These are phyloP conservation scores for Pherbina coryleti DNA, from an alignment of 2,888 invertebrate genomes.

Conservation along the genomic window DNA sequence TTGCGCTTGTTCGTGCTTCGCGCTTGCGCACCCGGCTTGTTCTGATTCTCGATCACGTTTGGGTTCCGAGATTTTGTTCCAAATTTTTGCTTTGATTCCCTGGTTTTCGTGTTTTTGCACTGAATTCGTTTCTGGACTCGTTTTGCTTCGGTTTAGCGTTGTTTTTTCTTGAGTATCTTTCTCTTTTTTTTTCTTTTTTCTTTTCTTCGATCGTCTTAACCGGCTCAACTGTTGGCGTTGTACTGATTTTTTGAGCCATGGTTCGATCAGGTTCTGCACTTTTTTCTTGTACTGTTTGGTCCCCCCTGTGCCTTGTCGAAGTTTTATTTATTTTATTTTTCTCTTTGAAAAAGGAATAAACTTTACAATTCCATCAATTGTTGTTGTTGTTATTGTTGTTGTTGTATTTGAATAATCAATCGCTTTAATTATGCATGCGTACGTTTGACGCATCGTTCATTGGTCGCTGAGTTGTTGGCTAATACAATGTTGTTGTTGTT, in stretches of 20 bases:
- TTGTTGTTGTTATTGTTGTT: constrained; percentile 16
- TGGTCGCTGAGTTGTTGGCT: neutral
- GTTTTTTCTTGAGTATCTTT: neutral
- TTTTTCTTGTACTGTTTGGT: neutral
- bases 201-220: constrained; percentile 6
- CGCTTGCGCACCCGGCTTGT: constrained; percentile 64
- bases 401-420: neutral
- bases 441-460: constrained; percentile 12
- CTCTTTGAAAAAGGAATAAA: constrained; percentile 17
- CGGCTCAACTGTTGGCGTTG: constrained; percentile 15
- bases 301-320: neutral
- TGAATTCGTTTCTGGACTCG: constrained; percentile 20
- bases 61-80: constrained; percentile 32
- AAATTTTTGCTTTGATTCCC: neutral
- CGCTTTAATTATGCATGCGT: constrained; percentile 7
- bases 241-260: constrained; percentile 14
- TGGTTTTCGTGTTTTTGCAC: neutral
- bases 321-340: neutral
- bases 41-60: constrained; percentile 53
- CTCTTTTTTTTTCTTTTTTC: neutral
- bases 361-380: constrained; percentile 1
- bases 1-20: constrained; percentile 57
- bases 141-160: neutral
- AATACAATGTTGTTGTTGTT: neutral
- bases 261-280: constrained; percentile 12